These are phyloP conservation scores for Formica aserva DNA, from an alignment of 2,888 invertebrate genomes.

Conservation along the genomic window DNA sequence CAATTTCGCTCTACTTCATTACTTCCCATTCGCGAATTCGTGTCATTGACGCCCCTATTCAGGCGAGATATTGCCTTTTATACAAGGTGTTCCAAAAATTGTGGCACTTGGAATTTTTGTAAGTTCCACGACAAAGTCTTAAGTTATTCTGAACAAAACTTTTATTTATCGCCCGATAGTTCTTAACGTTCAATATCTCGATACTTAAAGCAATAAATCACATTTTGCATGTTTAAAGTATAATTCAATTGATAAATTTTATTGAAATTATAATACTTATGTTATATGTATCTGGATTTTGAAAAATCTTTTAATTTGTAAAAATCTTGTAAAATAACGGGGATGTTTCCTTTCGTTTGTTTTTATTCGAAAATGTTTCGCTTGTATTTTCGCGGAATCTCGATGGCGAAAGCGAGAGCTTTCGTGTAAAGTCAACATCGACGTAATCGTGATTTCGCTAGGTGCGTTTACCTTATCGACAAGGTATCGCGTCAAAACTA, in stretches of 20 bases:
- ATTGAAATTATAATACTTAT: background rate
- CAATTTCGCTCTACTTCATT: conserved; percentile 65
- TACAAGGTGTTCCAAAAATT: background rate
- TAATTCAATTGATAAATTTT: background rate
- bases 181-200: background rate
- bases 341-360: background rate
- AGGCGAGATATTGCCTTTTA: background rate
- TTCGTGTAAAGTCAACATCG: conserved; percentile 52
- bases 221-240: background rate
- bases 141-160: background rate
- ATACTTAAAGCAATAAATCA: background rate
- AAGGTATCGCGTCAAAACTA: conserved; percentile 68
- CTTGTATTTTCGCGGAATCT: conserved; percentile 11
- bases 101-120: no score
- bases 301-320: background rate
- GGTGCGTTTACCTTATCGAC: conserved; percentile 69
- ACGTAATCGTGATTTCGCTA: conserved; percentile 37
- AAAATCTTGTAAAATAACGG: background rate
- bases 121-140: background rate
- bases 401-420: conserved; percentile 28
- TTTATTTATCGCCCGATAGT: background rate
- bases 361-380: background rate
- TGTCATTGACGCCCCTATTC: conserved; percentile 24
- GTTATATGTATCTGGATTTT: background rate
- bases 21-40: conserved; percentile 52